These are phyloP conservation scores for Rhincodon typus DNA, from an alignment of 2,797 vertebrate species.

Conservation along the genomic window DNA sequence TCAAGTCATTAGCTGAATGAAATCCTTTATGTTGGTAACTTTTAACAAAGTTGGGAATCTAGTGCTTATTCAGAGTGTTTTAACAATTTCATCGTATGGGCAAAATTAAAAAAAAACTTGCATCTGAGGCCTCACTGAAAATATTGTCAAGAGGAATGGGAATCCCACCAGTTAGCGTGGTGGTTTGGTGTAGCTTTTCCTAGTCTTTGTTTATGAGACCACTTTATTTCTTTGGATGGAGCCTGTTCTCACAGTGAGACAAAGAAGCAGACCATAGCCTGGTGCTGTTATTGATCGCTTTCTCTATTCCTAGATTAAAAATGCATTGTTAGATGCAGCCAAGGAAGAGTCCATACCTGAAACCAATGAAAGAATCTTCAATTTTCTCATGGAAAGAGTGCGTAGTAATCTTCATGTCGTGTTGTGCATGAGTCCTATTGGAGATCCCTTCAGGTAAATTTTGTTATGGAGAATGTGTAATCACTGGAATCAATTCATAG, in stretches of 20 bases:
- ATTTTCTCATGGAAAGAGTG: constrained; percentile 75
- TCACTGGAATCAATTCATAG: not conserved
- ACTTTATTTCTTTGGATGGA: not conserved
- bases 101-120: not conserved
- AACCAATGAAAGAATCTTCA: constrained; percentile 68
- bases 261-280: not conserved
- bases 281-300: not conserved
- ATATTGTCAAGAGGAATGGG: too few relatives aligned
- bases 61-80: not conserved
- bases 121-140: not conserved
- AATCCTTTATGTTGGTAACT: not conserved
- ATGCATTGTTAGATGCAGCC: constrained; percentile 61
- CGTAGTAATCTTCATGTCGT: constrained; percentile 77
- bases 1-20: not conserved
- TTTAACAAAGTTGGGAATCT: not conserved
- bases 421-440: constrained; percentile 81
- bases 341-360: constrained; percentile 63
- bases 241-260: not conserved
- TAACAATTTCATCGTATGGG: not conserved
- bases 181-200: not conserved
- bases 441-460: constrained; percentile 76
- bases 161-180: too few relatives aligned
- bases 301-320: constrained; percentile 59
- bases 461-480: not conserved
- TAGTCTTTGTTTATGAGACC: not conserved